These are phyloP conservation scores for Encarsia formosa DNA, from an alignment of 2,888 invertebrate genomes.

Conservation along the genomic window DNA sequence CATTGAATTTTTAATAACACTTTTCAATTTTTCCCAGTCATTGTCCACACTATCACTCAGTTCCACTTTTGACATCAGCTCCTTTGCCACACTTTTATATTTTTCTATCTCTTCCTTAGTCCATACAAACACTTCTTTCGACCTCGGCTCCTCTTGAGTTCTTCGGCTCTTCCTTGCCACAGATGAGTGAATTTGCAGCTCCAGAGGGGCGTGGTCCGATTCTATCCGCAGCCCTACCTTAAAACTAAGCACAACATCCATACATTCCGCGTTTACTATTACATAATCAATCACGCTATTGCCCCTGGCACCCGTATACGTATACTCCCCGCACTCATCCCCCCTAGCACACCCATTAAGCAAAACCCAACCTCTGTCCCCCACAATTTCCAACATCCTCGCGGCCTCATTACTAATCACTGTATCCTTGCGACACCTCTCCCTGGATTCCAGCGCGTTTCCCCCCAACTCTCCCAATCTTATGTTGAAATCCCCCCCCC, in stretches of 20 bases:
- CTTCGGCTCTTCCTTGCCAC: background rate
- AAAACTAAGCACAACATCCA: background rate
- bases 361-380: conserved; percentile 23
- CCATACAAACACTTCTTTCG: background rate
- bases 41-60: background rate
- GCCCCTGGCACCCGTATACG: conserved; percentile 21
- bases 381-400: conserved; percentile 16
- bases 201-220: background rate
- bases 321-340: conserved; percentile 26
- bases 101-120: background rate
- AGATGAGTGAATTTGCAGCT: background rate
- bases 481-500: conserved; percentile 12
- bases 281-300: conserved; percentile 25
- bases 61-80: background rate
- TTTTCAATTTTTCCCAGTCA: background rate
- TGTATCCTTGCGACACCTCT: conserved; percentile 12
- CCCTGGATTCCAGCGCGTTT: background rate
- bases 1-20: background rate
- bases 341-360: conserved; percentile 24
- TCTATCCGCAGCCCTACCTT: background rate
- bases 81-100: background rate
- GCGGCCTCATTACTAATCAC: conserved; percentile 13
- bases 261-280: conserved; percentile 13
- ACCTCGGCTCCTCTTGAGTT: background rate
- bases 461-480: conserved; percentile 16